These are phyloP conservation scores for Eunapius fragilis DNA, from an alignment of 37 sponge, comb jelly and placozoan species.

Conservation along the genomic window DNA sequence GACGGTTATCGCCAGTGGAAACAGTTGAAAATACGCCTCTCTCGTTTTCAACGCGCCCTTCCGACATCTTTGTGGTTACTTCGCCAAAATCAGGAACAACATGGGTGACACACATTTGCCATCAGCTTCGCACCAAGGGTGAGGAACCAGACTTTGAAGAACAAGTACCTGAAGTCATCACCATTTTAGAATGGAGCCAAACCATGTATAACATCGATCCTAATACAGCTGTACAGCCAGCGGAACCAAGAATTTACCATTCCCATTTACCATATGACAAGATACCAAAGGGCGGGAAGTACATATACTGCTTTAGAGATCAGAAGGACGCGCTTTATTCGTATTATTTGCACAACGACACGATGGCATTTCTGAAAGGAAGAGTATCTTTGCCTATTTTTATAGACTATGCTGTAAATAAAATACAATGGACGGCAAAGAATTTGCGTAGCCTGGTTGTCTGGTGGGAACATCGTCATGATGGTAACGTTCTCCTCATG, in stretches of 20 bases:
- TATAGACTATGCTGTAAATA: too few species aligned
- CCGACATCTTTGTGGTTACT: not conserved
- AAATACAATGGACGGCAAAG: too few species aligned
- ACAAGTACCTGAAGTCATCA: not conserved
- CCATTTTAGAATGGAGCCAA: not conserved
- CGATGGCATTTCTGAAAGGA: not conserved
- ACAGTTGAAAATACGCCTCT: not conserved
- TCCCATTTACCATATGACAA: not conserved
- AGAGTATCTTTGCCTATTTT: too few species aligned
- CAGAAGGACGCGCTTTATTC: constrained; percentile 18
- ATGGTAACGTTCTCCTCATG: constrained; percentile 43
- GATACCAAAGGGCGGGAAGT: constrained; percentile 3
- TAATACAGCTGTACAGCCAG: constrained; percentile 2
- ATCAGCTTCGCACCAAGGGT: constrained; percentile 6
- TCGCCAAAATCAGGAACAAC: not conserved
- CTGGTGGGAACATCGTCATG: constrained; percentile 51
- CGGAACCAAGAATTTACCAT: not conserved
- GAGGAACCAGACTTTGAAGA: constrained; percentile 21
- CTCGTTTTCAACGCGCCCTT: not conserved
- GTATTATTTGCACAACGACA: not conserved
- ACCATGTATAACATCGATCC: not conserved
- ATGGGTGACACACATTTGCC: not conserved
- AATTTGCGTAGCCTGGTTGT: constrained; percentile 1
- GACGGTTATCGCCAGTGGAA: not conserved
- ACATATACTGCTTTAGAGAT: constrained; percentile 23